Evolutionary conservation across 2,797 vertebrate genomes (phyloP).

Genomic region (Chelon auratus): DNA sequence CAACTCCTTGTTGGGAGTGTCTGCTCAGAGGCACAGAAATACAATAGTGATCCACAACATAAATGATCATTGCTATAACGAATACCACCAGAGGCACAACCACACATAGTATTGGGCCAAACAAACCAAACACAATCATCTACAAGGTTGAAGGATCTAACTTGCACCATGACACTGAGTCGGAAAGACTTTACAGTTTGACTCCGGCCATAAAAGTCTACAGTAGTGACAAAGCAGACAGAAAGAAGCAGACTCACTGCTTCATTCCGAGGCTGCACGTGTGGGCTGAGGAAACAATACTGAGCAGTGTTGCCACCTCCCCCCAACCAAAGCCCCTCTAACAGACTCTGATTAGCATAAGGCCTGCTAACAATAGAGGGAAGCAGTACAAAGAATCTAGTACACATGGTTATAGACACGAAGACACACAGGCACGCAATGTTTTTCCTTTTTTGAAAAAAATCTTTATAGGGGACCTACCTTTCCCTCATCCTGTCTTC

Average conservation of each 20-base stretch:
- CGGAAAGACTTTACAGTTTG: conserved; percentile 32
- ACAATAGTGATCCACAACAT: conserved; percentile 73
- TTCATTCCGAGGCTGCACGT: conserved; percentile 71
- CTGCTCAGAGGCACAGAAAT: conserved; percentile 68
- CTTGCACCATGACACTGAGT: conserved; percentile 56
- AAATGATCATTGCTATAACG: conserved; percentile 62
- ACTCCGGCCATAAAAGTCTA: conserved; percentile 37
- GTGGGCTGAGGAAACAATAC: conserved; percentile 79
- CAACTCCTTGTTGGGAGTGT: conserved; percentile 60
- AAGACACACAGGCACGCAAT: conserved; percentile 9
- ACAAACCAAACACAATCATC: conserved; percentile 72
- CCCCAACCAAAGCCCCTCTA: conserved; percentile 65
- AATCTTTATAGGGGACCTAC: conserved; percentile 26
- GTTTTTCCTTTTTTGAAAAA: background rate
- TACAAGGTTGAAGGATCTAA: conserved; percentile 42
- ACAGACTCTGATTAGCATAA: conserved; percentile 75
- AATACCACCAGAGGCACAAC: conserved; percentile 62
- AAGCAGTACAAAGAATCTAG: conserved; percentile 38
- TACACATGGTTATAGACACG: conserved; percentile 30
- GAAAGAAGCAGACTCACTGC: conserved; percentile 61
- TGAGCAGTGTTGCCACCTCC: conserved; percentile 71
- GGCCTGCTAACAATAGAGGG: conserved; percentile 69
- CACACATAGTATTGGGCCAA: conserved; percentile 66
- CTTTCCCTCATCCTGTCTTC: conserved; percentile 35
- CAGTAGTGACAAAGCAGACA: conserved; percentile 46